These are phyloP conservation scores for Pasiphila rectangulata DNA, from an alignment of 2,888 invertebrate species.

Conservation along the genomic window DNA sequence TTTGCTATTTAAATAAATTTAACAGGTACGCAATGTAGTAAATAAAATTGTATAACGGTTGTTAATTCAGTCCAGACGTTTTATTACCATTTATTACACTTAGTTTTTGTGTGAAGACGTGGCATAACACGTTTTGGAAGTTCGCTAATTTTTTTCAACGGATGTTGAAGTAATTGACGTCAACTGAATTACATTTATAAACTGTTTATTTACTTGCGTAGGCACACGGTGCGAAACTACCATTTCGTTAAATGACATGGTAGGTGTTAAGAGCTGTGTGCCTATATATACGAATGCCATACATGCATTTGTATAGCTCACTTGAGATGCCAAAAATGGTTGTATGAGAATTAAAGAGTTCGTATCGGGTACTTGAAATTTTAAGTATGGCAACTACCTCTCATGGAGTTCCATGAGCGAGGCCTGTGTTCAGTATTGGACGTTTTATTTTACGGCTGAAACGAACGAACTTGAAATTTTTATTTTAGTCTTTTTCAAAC, in stretches of 20 bases:
- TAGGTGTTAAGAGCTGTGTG: conserved; percentile 16
- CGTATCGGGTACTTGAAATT: no score
- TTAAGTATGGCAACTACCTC: no score
- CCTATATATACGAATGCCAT: neutral
- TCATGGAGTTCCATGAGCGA: no score
- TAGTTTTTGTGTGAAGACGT: neutral
- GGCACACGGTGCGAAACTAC: conserved; percentile 4
- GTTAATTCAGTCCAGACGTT: neutral
- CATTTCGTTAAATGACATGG: conserved; percentile 13
- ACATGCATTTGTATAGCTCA: conserved; percentile 12
- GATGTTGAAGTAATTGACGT: conserved; percentile 18
- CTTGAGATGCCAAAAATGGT: neutral
- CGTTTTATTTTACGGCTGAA: no score
- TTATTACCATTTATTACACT: neutral
- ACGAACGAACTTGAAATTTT: no score
- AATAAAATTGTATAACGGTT: neutral
- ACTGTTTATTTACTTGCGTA: conserved; percentile 19
- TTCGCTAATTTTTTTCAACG: conserved; percentile 7
- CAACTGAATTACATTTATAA: conserved; percentile 8
- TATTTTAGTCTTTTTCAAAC: no score
- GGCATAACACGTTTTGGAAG: neutral
- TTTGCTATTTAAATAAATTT: no score
- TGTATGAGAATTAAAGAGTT: neutral
- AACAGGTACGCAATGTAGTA: no score
- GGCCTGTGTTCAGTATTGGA: no score